Percentiles rank a stretch among this genome's conserved stretches.
phyloP scores from a whole-genome alignment of 1,140 invertebrate species.

The Drosophila aff. region DNA sequence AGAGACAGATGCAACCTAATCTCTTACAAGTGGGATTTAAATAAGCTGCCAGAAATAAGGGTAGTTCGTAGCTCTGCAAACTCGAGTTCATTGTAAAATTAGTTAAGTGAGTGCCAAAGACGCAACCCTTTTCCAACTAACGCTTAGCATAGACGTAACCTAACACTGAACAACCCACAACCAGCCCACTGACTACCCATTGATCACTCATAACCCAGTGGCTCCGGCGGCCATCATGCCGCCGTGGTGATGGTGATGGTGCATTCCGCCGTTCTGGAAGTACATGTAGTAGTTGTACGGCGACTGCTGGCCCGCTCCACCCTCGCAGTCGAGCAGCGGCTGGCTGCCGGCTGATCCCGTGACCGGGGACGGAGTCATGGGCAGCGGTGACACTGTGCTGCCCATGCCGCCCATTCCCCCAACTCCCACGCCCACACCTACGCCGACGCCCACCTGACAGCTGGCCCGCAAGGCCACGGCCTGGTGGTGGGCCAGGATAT shows the following conservation, averaged over 20 bases:
- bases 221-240: conserved; percentile 83
- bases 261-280: conserved; percentile 86
- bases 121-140: conserved; percentile 12
- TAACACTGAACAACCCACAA: conserved; percentile 36
- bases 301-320: conserved; percentile 86
- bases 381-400: conserved; percentile 66
- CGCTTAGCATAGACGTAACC: conserved; percentile 11
- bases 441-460: conserved; percentile 65
- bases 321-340: conserved; percentile 66
- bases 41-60: background rate
- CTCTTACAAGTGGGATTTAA: background rate
- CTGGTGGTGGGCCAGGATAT: conserved; percentile 88
- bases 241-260: conserved; percentile 80
- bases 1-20: background rate
- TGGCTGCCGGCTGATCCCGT: conserved; percentile 60
- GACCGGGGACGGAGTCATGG: conserved; percentile 77
- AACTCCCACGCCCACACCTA: conserved; percentile 39
- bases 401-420: conserved; percentile 56
- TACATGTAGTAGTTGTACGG: conserved; percentile 91
- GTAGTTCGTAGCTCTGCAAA: background rate
- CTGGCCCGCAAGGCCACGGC: conserved; percentile 78
- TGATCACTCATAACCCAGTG: conserved; percentile 77
- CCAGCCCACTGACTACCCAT: conserved; percentile 38
- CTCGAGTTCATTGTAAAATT: background rate
- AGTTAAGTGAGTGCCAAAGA: conserved; percentile 11